Base-by-base conservation (phyloP, 2,113 vertebrate genomes). In the cattle (Bos taurus) region DNA sequence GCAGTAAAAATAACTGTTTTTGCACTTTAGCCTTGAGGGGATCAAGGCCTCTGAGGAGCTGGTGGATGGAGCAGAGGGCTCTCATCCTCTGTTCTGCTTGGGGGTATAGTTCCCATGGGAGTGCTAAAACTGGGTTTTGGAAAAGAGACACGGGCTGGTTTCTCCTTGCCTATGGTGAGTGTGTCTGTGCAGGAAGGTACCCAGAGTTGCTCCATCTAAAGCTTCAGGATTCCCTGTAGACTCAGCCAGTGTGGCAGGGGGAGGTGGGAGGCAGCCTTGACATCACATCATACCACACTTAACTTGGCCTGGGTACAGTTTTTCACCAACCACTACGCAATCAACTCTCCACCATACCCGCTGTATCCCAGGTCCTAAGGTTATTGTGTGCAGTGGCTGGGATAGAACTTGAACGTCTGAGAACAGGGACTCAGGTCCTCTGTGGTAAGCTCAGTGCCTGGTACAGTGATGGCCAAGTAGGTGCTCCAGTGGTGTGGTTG, bases 1-100 rank as follows among this genome's bases (percentile, higher is more conserved):
- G 14, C 3, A 62, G 87, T 57, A 96, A 87, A 95, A 96, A 95
- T 64, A 92, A 82, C 56, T 74, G 40, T 52, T 91, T 92, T 82
- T 94, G 52, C 57, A 81, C 56, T 85, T 96, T 36, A 94, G 50
- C 83, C 90, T 92, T 59, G 78, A 84, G 19, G 83, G 87, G 28
- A 33, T 77, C 30, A 43, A 48, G 67, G 30, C 71, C 33, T 7
- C 94, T 3, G 36, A 56, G 3, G 71, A 80, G 43, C 67, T 64
- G 62, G 36, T 0, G 11, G 50, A 48, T 50, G 64, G 48, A 87
- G 28, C 36, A 21, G 17, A 57, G 30, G 43, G 48, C 3, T 13
- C 7, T n/a, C 28, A 3, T 52, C 56, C 21, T 62, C 40, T 5
- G 1, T 43, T 64, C 54, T 74, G 71, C 23, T 26, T 46, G 16